These are phyloP conservation scores for Labroides dimidiatus DNA, from an alignment of 2,797 vertebrate genomes.

Conservation along the genomic window DNA sequence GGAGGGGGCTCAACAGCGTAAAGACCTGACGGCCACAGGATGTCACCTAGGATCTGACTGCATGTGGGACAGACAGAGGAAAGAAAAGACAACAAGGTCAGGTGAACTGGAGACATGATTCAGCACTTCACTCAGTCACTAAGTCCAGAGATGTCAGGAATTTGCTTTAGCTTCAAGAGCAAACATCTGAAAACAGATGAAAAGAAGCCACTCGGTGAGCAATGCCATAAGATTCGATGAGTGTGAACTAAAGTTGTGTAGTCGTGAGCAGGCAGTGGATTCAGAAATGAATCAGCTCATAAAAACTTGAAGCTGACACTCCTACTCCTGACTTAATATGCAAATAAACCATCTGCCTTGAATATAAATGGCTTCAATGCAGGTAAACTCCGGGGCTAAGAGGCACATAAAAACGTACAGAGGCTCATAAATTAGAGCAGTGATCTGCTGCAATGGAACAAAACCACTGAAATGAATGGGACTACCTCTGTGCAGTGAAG, in stretches of 20 bases:
- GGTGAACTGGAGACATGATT: conserved; percentile 51
- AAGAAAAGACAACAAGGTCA: conserved; percentile 66
- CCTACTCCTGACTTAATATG: conserved; percentile 50
- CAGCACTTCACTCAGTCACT: conserved; percentile 41
- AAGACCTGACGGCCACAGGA: conserved; percentile 80
- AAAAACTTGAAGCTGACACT: conserved; percentile 50
- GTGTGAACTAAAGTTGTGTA: conserved; percentile 38
- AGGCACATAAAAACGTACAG: conserved; percentile 21
- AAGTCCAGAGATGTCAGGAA: conserved; percentile 6
- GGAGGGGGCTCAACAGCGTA: conserved; percentile 74
- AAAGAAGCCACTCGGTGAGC: conserved; percentile 31
- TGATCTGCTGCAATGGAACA: conserved; percentile 61
- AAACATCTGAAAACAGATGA: conserved; percentile 39
- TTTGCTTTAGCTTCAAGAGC: conserved; percentile 15
- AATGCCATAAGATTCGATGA: conserved; percentile 20
- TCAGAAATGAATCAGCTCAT: conserved; percentile 29
- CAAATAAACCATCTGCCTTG: conserved; percentile 53
- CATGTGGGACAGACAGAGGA: conserved; percentile 62
- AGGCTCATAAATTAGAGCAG: conserved; percentile 54
- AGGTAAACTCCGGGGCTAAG: conserved; percentile 47
- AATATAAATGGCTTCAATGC: conserved; percentile 62
- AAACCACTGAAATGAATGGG: conserved; percentile 45
- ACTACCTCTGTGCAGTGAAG: conserved; percentile 64
- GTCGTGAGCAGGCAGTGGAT: conserved; percentile 22
- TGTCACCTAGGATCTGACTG: conserved; percentile 79